Percentiles rank a stretch among this genome's conserved stretches.
phyloP scores from a whole-genome alignment of 2,113 vertebrate species.

The Rhombomys opimus region DNA sequence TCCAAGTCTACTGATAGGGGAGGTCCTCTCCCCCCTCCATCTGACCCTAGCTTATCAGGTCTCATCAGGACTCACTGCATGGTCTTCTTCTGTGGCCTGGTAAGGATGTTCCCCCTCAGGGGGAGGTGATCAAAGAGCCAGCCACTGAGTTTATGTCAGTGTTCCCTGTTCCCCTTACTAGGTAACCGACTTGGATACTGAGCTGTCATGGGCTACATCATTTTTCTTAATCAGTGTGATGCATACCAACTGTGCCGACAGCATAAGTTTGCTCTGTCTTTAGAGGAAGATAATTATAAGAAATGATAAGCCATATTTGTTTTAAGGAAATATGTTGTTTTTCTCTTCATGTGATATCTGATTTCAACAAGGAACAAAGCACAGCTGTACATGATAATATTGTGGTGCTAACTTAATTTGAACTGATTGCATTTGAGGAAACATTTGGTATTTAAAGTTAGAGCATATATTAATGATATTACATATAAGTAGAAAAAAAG shows the following conservation, averaged over 20 bases:
- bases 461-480: background rate
- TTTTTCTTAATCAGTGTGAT: background rate
- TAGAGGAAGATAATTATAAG: background rate
- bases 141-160: no score
- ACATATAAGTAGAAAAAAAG: background rate
- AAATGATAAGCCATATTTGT: background rate
- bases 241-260: background rate
- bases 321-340: background rate
- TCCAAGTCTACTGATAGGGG: no score
- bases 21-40: no score
- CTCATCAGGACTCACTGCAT: no score
- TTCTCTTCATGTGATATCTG: background rate
- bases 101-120: no score
- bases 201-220: background rate
- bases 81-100: no score
- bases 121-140: no score
- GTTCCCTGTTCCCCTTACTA: no score
- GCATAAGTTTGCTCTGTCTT: background rate
- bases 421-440: background rate
- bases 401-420: background rate
- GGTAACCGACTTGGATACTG: no score
- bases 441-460: slow-evolving; percentile 24
- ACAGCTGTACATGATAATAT: background rate
- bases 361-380: background rate
- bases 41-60: no score